Base-by-base conservation (phyloP, 2,113 vertebrate species). In the Hypanus sabinus region DNA sequence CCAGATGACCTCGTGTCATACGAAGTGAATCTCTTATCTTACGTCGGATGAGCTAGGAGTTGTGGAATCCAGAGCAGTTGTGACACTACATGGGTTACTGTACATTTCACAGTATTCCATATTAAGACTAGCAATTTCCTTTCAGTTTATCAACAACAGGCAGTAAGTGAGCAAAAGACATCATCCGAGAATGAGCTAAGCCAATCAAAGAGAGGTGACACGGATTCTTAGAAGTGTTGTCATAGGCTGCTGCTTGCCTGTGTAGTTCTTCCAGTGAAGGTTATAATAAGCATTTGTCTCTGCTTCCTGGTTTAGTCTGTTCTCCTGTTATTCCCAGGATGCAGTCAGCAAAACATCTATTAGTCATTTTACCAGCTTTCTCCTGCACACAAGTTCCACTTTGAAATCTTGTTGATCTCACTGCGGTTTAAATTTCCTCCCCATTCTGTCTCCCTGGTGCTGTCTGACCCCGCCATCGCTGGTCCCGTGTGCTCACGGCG, bases 311-410 rank as follows among this genome's bases (percentile, higher is more conserved):
- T 16, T 90, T 65, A 33, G 65, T 90, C 85, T 90, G 30, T 65
- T 90, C n/a, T 33, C 60, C 33, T 27, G n/a, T 87, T 65, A 68
- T 90, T 90, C 85, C 85, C n/a, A 18, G 65, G 14, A 68, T 65
- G 30, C 85, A 33, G n/a, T 90, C 85, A 65, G 30, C 33, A 60
- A 90, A 90, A 90, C 85, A 90, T 68, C n/a, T 65, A 90, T 90
- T 68, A 65, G 33, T 65, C 16, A 62, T 33, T 62, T 18, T 33
- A 33, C 62, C 57, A 68, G 85, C 60, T 6, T n/a, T 65, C 80
- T 55, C 22, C 60, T 16, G 22, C 11, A 33, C 18, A 33, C 65
- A 5, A n/a, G 65, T 65, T 90, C 60, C 60, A 7, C 85, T 90
- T 90, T 20, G 60, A 90, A 65, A n/a, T 65, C n/a, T 16, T 9